These are phyloP conservation scores for Stylophora pistillata DNA, from an alignment of 64 coral and sea anemone species.

Conservation along the genomic window DNA sequence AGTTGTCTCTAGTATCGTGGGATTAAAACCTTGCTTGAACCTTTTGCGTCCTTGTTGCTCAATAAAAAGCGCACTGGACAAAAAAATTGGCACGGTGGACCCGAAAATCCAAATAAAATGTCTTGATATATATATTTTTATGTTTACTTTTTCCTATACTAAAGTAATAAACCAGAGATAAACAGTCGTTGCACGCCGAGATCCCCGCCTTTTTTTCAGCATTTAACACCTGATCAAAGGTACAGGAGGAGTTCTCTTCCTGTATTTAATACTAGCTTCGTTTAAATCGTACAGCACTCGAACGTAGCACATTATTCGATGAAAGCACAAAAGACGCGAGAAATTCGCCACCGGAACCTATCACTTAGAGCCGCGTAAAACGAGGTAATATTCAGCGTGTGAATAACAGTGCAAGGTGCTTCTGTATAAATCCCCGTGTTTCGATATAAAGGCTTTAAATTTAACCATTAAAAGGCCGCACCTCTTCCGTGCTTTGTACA, in stretches of 20 bases:
- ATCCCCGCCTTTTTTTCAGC: constrained; percentile 16
- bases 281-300: constrained; percentile 9
- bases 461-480: not conserved
- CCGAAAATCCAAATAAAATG: not conserved
- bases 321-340: constrained; percentile 41
- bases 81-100: not conserved
- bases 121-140: not conserved
- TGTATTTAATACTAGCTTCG: constrained; percentile 25
- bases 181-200: not conserved
- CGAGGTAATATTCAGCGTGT: constrained; percentile 36
- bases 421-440: constrained; percentile 28
- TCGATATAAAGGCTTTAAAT: constrained; percentile 36
- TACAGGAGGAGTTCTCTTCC: constrained; percentile 2
- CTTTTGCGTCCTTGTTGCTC: constrained; percentile 2
- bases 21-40: constrained; percentile 3
- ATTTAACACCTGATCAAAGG: constrained; percentile 14
- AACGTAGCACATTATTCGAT: constrained; percentile 14
- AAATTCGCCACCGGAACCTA: constrained; percentile 25
- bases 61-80: constrained; percentile 17
- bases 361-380: constrained; percentile 28
- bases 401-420: constrained; percentile 17
- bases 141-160: not conserved
- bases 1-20: constrained; percentile 36
- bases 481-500: not conserved
- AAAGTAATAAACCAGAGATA: too few relatives aligned